These are phyloP conservation scores for Caenorhabditis elegans DNA, from an alignment of 1,140 invertebrate species.

Conservation along the genomic window DNA sequence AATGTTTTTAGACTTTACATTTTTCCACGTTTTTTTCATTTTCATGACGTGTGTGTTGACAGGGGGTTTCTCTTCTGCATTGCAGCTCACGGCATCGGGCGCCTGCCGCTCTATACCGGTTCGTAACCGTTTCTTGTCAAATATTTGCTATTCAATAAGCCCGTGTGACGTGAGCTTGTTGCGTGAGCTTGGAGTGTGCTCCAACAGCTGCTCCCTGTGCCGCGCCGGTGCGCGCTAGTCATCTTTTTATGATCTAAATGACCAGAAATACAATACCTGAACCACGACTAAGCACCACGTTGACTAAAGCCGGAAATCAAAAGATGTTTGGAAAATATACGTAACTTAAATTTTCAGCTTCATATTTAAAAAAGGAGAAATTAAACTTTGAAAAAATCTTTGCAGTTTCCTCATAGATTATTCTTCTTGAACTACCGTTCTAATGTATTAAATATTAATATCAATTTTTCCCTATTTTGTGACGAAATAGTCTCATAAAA, in stretches of 20 bases:
- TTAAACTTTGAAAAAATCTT: too few relatives aligned
- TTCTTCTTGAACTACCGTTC: too few relatives aligned
- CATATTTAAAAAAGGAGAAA: too few relatives aligned
- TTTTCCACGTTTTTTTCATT: not conserved
- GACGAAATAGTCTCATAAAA: not conserved
- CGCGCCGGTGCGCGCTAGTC: not conserved
- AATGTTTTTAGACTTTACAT: not conserved
- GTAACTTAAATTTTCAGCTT: too few relatives aligned
- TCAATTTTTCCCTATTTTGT: too few relatives aligned
- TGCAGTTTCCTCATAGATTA: too few relatives aligned
- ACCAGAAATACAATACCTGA: constrained; percentile 17
- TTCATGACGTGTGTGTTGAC: constrained; percentile 19
- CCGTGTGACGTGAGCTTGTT: constrained; percentile 22
- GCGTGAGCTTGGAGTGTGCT: not conserved
- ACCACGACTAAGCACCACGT: not conserved
- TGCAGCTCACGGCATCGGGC: not conserved
- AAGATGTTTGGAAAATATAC: too few relatives aligned
- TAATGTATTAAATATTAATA: too few relatives aligned
- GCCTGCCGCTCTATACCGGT: constrained; percentile 1
- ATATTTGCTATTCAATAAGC: constrained; percentile 31
- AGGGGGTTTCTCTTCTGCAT: not conserved
- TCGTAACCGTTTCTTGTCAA: constrained; percentile 19
- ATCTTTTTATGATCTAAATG: not conserved
- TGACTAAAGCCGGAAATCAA: not conserved
- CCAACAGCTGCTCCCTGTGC: not conserved